Evolutionary conservation across 2,888 invertebrate species (phyloP).

Genomic region (Danaus chrysippus): DNA sequence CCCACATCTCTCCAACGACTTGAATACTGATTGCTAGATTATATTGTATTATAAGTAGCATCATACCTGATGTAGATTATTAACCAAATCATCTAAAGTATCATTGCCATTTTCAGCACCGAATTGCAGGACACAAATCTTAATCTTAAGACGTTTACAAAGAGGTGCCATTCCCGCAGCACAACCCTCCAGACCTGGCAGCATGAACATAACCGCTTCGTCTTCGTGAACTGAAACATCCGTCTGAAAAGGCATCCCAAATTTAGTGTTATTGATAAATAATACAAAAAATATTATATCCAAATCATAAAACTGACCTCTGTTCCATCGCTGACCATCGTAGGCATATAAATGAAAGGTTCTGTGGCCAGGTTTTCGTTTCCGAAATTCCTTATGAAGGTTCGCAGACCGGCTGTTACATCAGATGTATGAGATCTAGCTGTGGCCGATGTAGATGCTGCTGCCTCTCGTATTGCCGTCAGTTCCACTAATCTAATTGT

Average conservation of each 20-base stretch:
- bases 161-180: conserved; percentile 74
- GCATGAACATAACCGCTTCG: conserved; percentile 75
- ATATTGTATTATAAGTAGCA: background rate
- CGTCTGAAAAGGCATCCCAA: conserved; percentile 46
- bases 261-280: conserved; percentile 10
- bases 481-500: conserved; percentile 69
- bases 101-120: conserved; percentile 61
- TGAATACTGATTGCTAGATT: too few species aligned
- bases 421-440: conserved; percentile 41
- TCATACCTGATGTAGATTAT: conserved; percentile 72
- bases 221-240: conserved; percentile 66
- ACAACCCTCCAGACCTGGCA: conserved; percentile 85
- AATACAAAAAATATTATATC: conserved; percentile 36
- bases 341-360: conserved; percentile 75
- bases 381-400: conserved; percentile 80
- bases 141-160: conserved; percentile 69
- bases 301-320: conserved; percentile 49
- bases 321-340: conserved; percentile 70
- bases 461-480: conserved; percentile 70
- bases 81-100: conserved; percentile 71
- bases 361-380: conserved; percentile 77
- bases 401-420: conserved; percentile 69
- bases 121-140: conserved; percentile 77
- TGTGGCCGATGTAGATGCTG: conserved; percentile 58
- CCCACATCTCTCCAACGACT: background rate